Conservation (phyloP, 2,888 invertebrate genomes). For the Andrena hattorfiana region DNA sequence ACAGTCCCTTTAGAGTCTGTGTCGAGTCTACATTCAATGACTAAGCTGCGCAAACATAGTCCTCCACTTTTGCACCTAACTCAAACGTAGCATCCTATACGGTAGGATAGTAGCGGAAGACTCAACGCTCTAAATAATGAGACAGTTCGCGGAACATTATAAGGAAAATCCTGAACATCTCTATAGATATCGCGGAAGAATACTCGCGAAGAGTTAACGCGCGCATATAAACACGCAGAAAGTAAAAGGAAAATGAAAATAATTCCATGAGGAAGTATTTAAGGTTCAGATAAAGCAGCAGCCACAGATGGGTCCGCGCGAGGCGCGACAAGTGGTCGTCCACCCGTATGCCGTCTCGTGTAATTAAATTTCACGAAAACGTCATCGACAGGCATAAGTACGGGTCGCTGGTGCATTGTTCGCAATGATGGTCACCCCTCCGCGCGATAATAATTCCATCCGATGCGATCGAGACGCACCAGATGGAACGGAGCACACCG, state of each 20-base stretch:
- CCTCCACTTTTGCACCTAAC: no score
- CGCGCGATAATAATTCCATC: conserved; percentile 31
- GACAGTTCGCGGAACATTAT: no score
- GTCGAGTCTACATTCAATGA: no score
- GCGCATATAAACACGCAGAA: background rate
- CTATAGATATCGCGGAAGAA: no score
- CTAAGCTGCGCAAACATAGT: no score
- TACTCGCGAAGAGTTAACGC: no score
- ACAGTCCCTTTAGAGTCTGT: no score
- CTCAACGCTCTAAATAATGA: no score
- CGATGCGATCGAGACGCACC: conserved; percentile 63
- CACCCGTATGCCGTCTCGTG: background rate
- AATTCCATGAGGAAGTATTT: background rate
- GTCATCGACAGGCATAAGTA: background rate
- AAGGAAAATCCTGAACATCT: no score
- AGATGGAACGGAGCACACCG: conserved; percentile 72
- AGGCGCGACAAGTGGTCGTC: conserved; percentile 48
- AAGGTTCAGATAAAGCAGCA: background rate
- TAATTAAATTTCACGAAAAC: conserved; percentile 21
- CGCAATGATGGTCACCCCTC: background rate
- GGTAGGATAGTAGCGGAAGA: no score
- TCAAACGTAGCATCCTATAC: no score
- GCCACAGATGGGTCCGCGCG: background rate
- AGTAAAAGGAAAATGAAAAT: background rate
- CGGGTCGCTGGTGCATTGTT: conserved; percentile 7